A percentile compares a stretch with the other conserved stretches of the same genome.
Evolutionary conservation across 2,888 invertebrate species (phyloP).

Genomic region (Lasioglossum oenotherae): DNA sequence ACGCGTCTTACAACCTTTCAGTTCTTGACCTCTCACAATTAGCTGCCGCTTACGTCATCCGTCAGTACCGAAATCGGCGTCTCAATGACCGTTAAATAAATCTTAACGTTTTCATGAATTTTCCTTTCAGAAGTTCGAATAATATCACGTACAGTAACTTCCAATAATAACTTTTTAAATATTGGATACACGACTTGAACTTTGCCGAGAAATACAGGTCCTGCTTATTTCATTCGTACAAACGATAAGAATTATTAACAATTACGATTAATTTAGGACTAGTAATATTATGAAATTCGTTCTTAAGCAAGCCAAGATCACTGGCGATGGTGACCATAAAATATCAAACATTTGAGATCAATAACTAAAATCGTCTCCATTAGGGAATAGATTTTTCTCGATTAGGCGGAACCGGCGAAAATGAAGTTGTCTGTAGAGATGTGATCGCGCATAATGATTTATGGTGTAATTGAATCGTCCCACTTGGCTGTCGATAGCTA

Average conservation of each 20-base stretch:
- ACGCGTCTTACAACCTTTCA: conserved; percentile 2
- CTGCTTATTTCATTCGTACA: too few species aligned
- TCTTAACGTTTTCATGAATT: neutral
- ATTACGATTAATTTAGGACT: too few species aligned
- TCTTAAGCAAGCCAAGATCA: too few species aligned
- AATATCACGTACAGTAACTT: neutral
- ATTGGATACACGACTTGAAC: neutral
- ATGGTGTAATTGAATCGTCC: neutral
- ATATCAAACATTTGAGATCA: neutral
- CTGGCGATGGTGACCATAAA: neutral
- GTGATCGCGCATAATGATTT: neutral
- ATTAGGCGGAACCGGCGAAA: too few species aligned
- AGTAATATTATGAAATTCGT: too few species aligned
- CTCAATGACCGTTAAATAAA: neutral
- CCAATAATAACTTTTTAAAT: neutral
- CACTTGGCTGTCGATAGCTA: conserved; percentile 18
- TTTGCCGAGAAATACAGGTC: too few species aligned
- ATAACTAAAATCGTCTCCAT: neutral
- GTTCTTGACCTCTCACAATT: neutral
- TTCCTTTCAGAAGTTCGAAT: neutral
- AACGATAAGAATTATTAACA: too few species aligned
- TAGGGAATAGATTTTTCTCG: too few species aligned
- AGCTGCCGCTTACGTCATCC: neutral
- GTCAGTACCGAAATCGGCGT: neutral
- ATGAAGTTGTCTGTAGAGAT: too few species aligned